These are phyloP conservation scores for Zosterops japonicus DNA, from an alignment of 2,113 vertebrate genomes.

Conservation along the genomic window DNA sequence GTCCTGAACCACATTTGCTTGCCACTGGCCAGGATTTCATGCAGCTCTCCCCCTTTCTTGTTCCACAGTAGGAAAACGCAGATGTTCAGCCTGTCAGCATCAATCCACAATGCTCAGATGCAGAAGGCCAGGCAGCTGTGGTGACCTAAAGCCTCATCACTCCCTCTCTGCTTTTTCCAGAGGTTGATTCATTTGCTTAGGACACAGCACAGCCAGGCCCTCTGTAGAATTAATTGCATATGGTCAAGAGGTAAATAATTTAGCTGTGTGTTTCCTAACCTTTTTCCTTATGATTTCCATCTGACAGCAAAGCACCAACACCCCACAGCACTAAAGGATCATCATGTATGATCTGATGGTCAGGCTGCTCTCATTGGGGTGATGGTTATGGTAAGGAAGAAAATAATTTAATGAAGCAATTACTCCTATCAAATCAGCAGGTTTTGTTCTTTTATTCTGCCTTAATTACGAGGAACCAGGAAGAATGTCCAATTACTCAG, in stretches of 20 bases:
- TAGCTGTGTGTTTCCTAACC: neutral
- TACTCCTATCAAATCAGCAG: slow-evolving; percentile 29
- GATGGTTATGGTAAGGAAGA: neutral
- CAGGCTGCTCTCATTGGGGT: neutral
- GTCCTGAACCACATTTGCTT: neutral
- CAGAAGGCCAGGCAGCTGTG: slow-evolving; percentile 1
- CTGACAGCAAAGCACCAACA: neutral
- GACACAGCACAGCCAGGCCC: neutral
- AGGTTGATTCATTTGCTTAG: neutral
- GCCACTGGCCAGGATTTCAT: neutral
- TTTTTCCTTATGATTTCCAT: neutral
- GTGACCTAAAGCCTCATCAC: neutral
- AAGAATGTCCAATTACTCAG: slow-evolving; percentile 45
- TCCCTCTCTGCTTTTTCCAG: neutral
- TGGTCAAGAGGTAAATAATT: neutral
- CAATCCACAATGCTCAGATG: neutral
- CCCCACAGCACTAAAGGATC: neutral
- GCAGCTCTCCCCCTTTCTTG: neutral
- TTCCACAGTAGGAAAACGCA: neutral
- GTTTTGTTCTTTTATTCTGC: slow-evolving; percentile 39
- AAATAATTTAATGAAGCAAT: slow-evolving; percentile 39
- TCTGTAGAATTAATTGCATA: neutral
- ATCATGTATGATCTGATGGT: neutral
- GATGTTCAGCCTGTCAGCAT: neutral
- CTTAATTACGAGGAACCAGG: slow-evolving; percentile 38